Base-by-base conservation (phyloP, 2,888 invertebrate species). In the Cosmopolites sordidus region DNA sequence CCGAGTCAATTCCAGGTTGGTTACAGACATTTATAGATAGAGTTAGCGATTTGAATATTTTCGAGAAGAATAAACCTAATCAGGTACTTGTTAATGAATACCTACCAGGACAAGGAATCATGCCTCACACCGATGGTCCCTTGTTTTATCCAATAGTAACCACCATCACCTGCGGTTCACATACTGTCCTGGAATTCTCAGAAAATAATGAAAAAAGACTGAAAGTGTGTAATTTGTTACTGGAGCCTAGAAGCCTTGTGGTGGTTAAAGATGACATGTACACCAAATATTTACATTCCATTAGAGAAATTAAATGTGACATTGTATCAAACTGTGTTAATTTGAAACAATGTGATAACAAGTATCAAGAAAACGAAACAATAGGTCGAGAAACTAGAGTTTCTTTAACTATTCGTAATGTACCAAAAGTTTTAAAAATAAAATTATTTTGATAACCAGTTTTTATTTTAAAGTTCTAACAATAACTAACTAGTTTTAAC, bases 1-100 rank as follows among this genome's bases (percentile, higher is more conserved):
- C 89, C 0, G 96, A 97, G 73, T 77, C 81, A 58, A 84, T 98
- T 61, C 97, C 98, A 1, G 65, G 74, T 71, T 96, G 96, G 96
- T 76, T 97, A 22, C 78, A 83, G 62, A 73, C 68, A 12, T 88
- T 86, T 66, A 77, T 91, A 16, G 78, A 86, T 38, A 86, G 80
- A 75, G 82, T 96, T 54, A 78, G 82, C 60, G 71, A 75, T 8
- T 73, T 92, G 4, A 78, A 83, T 62, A 66, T 87, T 30, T 92
- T 94, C 77, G 82, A 80, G 41, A 81, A 80, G 1, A 83, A 83
- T 58, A 79, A 78, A 54, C 89, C 96, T 1, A 98, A 98, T 73
- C 98, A 98, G 77, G 87, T 96, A 1, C 76, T 98, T 29, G 84
- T 98, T 0, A 98, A 98, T 77, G 97, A 98, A 74, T 98, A 98